These are phyloP conservation scores for Distichodus sexfasciatus DNA, from an alignment of 2,797 vertebrate genomes.

Conservation along the genomic window DNA sequence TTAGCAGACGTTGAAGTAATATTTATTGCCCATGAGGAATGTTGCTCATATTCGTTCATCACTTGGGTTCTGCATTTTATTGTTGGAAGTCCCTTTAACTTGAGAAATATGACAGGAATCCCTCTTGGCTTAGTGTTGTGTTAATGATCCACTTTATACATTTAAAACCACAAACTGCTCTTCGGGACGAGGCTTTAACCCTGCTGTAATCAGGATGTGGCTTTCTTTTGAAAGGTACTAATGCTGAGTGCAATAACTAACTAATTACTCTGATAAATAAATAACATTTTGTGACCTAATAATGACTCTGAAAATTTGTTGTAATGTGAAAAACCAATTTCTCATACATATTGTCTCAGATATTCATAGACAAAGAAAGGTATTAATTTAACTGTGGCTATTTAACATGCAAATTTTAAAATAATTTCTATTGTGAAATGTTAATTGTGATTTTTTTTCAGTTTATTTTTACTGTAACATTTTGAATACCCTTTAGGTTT, in stretches of 20 bases:
- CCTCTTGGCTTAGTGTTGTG: neutral
- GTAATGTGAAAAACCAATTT: too few relatives aligned
- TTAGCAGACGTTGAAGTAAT: neutral
- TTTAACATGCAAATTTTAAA: too few relatives aligned
- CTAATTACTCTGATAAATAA: neutral
- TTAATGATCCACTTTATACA: constrained; percentile 14
- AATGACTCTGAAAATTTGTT: too few relatives aligned
- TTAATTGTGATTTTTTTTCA: neutral
- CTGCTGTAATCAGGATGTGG: neutral
- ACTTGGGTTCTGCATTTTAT: neutral
- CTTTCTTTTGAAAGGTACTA: neutral
- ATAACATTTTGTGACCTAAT: neutral
- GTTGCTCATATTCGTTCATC: neutral
- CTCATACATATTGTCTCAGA: too few relatives aligned
- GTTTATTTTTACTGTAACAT: neutral
- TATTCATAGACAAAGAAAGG: too few relatives aligned
- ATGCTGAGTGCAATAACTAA: neutral
- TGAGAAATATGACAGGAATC: neutral
- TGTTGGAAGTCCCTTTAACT: neutral
- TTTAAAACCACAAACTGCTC: constrained; percentile 28
- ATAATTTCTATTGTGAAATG: too few relatives aligned
- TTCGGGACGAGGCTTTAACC: constrained; percentile 5
- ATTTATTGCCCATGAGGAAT: neutral
- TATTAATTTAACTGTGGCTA: too few relatives aligned
- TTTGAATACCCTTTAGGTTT: neutral